Base-by-base conservation (phyloP, 1,140 invertebrate genomes). In the Sitodiplosis mosellana region DNA sequence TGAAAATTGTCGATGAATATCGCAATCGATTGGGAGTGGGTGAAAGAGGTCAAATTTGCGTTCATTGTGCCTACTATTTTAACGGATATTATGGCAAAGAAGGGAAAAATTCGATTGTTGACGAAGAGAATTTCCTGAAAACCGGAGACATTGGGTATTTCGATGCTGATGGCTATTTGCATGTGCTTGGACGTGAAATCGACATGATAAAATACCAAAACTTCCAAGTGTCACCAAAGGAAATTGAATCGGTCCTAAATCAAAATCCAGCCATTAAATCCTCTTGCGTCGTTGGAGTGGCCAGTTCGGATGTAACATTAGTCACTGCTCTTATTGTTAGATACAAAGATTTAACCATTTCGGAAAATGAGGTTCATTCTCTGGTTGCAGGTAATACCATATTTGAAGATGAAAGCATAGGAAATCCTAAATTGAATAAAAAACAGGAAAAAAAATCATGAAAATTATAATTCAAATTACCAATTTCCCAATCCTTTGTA, bases 61-160 rank as follows among this genome's bases (percentile, higher is more conserved):
- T 78, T 19, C 72, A 74, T 55, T 74, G 75, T 5, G 66, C 66
- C 6, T 51, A 72, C 47, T 54, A 76, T 1, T 77, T 76, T 71
- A 66, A 72, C 48, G 76, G 76, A 3, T 80, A 80, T 50, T 56
- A 69, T 52, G 68, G 69, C 11, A 68, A 83, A 53, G 55, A 57
- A 2, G 60, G 69, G 51, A 59, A 59, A 11, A 64, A 58, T 47
- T 53, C 54, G 3, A 59, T 62, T 20, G 59, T 62, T 33, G 73
- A 80, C 51, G 57, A 56, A n/a, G 63, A 67, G 45, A 77, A 79
- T 12, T 85, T 79, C 78, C 62, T 80, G 12, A 67, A 73, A 45
- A 80, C 79, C 22, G 80, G 79, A 21, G 81, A 83, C 59, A 63
- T 81, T 51, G 79, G 74, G 22, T 71, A 70, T 48, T 66, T 71